Evolutionary conservation across 2,888 invertebrate species (phyloP).

Genomic region (Tubiluchus corallicola): DNA sequence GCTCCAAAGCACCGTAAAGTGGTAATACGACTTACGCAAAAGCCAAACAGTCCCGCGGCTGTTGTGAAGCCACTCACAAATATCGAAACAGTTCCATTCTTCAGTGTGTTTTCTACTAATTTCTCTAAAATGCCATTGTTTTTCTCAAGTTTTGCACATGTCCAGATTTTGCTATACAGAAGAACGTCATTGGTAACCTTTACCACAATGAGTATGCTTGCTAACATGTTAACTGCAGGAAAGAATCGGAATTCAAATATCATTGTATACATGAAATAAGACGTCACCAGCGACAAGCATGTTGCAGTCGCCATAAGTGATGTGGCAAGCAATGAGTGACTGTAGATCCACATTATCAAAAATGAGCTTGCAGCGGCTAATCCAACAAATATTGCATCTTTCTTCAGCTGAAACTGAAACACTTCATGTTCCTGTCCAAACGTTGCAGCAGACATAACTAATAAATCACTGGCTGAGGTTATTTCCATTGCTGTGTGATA

Average conservation of each 20-base stretch:
- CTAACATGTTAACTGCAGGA: slow-evolving; percentile 92
- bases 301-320: slow-evolving; percentile 61
- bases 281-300: slow-evolving; percentile 62
- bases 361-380: slow-evolving; percentile 58
- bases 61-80: slow-evolving; percentile 86
- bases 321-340: slow-evolving; percentile 66
- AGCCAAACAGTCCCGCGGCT: slow-evolving; percentile 78
- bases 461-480: too few relatives aligned
- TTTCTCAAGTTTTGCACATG: slow-evolving; percentile 40
- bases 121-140: slow-evolving; percentile 39
- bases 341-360: slow-evolving; percentile 61
- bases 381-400: slow-evolving; percentile 60
- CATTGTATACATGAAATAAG: slow-evolving; percentile 73
- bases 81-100: slow-evolving; percentile 75
- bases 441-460: too few relatives aligned
- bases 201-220: slow-evolving; percentile 55
- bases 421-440: slow-evolving; percentile 66
- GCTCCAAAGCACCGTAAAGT: slow-evolving; percentile 47
- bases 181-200: slow-evolving; percentile 90
- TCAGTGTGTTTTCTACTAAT: slow-evolving; percentile 51
- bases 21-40: slow-evolving; percentile 73
- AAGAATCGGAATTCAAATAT: slow-evolving; percentile 74
- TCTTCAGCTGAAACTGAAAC: slow-evolving; percentile 60
- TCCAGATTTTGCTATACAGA: slow-evolving; percentile 62
- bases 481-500: too few relatives aligned